Conservation (phyloP, 2,888 invertebrate species). For the Noctua comes region DNA sequence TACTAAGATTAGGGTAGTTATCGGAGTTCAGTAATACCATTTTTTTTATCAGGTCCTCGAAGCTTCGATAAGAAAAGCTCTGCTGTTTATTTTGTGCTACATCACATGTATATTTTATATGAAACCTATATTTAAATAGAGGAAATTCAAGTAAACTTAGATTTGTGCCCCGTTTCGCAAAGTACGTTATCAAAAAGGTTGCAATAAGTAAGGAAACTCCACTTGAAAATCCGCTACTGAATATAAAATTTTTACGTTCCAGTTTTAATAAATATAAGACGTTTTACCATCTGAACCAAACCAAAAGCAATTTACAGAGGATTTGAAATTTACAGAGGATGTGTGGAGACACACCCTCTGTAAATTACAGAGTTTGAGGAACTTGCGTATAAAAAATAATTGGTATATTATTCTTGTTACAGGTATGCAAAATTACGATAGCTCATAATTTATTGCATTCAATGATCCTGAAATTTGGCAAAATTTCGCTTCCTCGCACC, state of each 20-base stretch:
- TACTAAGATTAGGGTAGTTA: slow-evolving; percentile 69
- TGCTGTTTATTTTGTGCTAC: slow-evolving; percentile 63
- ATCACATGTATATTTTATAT: slow-evolving; percentile 47
- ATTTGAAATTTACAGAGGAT: no score
- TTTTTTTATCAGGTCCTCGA: slow-evolving; percentile 72
- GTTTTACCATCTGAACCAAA: slow-evolving; percentile 3
- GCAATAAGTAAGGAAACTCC: not conserved
- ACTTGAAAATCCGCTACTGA: not conserved
- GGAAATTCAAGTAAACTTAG: not conserved
- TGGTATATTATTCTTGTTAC: slow-evolving; percentile 23
- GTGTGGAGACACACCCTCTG: not conserved
- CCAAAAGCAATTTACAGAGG: not conserved
- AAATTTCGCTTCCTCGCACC: not conserved
- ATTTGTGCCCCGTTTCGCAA: not conserved
- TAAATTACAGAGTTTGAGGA: not conserved
- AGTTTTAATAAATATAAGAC: not conserved
- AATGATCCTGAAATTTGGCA: not conserved
- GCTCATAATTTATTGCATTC: not conserved
- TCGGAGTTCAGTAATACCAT: slow-evolving; percentile 67
- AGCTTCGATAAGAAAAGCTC: slow-evolving; percentile 71
- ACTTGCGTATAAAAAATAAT: not conserved
- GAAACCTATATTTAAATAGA: slow-evolving; percentile 1
- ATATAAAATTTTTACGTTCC: no score
- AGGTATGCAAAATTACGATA: slow-evolving; percentile 21
- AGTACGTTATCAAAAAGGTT: not conserved